phyloP scores from a whole-genome alignment of 2,113 vertebrate genomes.

The Podilymbus podiceps region DNA sequence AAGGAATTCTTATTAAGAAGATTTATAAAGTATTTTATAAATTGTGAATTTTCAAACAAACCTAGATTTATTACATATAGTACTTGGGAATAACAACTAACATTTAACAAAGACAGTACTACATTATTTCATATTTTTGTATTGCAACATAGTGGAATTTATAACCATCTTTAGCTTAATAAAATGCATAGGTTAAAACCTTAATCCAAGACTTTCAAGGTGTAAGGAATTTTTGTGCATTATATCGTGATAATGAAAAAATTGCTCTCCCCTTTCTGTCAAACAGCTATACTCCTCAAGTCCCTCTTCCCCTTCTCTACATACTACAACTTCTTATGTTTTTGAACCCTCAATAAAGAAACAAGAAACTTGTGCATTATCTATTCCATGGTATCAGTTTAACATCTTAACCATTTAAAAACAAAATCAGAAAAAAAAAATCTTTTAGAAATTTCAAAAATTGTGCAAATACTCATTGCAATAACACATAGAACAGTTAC shows the following conservation, averaged over 20 bases:
- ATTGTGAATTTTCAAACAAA: background rate
- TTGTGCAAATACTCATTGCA: fast-evolving
- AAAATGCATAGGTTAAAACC: background rate
- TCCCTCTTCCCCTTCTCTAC: background rate
- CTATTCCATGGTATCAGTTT: background rate
- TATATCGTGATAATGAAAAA: background rate
- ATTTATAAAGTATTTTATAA: background rate
- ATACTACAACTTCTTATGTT: background rate
- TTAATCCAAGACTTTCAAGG: background rate
- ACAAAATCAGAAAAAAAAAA: background rate
- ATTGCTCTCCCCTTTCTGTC: fast-evolving
- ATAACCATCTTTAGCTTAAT: background rate
- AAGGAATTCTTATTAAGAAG: background rate
- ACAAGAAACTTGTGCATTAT: background rate
- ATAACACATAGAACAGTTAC: fast-evolving
- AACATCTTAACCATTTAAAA: background rate
- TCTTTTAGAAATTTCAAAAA: background rate
- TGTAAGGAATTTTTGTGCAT: background rate
- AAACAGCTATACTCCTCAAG: background rate
- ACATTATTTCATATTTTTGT: background rate
- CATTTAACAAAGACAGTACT: background rate
- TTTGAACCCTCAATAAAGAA: background rate
- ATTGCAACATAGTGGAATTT: background rate
- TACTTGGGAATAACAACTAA: background rate
- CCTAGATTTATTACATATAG: background rate